Base-by-base conservation (phyloP, 1,140 invertebrate genomes). In the Chelonus insularis region DNA sequence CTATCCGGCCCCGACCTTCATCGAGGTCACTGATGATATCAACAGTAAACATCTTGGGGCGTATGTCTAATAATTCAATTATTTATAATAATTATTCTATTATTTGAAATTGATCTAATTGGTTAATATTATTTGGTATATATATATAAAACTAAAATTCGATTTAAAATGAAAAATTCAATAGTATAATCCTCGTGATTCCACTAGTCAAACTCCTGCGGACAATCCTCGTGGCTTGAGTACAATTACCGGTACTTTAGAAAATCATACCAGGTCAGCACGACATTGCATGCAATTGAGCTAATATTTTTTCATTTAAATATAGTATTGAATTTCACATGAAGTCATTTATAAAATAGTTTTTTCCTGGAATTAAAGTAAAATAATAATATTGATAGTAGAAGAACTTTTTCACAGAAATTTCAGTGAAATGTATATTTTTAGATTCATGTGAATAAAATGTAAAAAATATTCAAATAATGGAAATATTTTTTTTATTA, bases 11-110 rank as follows among this genome's bases (percentile, higher is more conserved):
- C 72, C 78, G 25, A 73, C 72, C 62, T 80, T 74, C 59, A 75
- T 80, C 51, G 77, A 81, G 47, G 77, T 79, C 54, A 67, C 69
- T 43, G 76, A 77, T 4, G 76, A 79, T 48, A 67, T 68, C 47
- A 76, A 76, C 51, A 75, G 69, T 69, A 79, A 73, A 64, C 71
- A 81, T 41, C 67, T 76, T 11, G 79, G 80, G 64, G 80, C 78
- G 80, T 82, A 63, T 75, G 74, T 62, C 47, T 45, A 16, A n/a
- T n/a, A n/a, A n/a, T n/a, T n/a, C n/a, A n/a, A n/a, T n/a, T n/a
- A n/a, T n/a, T n/a, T n/a, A n/a, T n/a, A n/a, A n/a, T n/a, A n/a
- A n/a, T n/a, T n/a, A n/a, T n/a, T n/a, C n/a, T n/a, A n/a, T n/a
- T n/a, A n/a, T n/a, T n/a, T n/a, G n/a, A n/a, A n/a, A n/a, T n/a